These are phyloP conservation scores for Dunckerocampus dactyliophorus DNA, from an alignment of 2,113 vertebrate genomes.

Conservation along the genomic window DNA sequence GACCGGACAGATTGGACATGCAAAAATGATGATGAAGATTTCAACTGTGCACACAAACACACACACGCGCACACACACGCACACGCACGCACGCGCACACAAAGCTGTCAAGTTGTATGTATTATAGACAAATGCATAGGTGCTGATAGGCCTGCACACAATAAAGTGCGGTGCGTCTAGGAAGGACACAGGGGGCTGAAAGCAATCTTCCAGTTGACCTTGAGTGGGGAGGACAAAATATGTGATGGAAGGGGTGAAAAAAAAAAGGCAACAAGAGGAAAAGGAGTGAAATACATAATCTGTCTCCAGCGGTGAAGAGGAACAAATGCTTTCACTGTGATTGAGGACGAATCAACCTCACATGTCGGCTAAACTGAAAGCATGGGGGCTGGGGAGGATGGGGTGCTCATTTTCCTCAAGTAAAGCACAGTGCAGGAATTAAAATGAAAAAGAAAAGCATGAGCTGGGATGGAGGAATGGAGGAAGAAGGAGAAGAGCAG, in stretches of 20 bases:
- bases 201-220: slow-evolving; percentile 72
- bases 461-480: slow-evolving; percentile 6
- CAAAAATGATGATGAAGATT: slow-evolving; percentile 17
- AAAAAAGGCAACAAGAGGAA: slow-evolving; percentile 39
- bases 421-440: slow-evolving; percentile 8
- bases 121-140: slow-evolving; percentile 32
- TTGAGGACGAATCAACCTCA: slow-evolving; percentile 57
- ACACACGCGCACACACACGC: not conserved
- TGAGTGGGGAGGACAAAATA: slow-evolving; percentile 61
- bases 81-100: not conserved
- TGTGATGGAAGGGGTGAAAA: slow-evolving; percentile 27
- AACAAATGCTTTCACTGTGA: slow-evolving; percentile 66
- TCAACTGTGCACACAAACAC: not conserved
- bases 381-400: slow-evolving; percentile 6
- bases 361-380: slow-evolving; percentile 28
- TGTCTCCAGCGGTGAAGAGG: slow-evolving; percentile 52
- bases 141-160: slow-evolving; percentile 36
- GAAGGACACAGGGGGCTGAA: slow-evolving; percentile 66
- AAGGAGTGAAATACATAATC: slow-evolving; percentile 69
- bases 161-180: slow-evolving; percentile 43
- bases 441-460: slow-evolving; percentile 15
- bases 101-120: slow-evolving; percentile 14
- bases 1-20: slow-evolving; percentile 30
- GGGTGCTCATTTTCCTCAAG: slow-evolving; percentile 43
- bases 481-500: slow-evolving; percentile 7